Percentiles rank a stretch among this genome's conserved stretches.
These are phyloP conservation scores for Heterotilapia buettikoferi DNA, from an alignment of 2,113 vertebrate species.

Conservation along the genomic window DNA sequence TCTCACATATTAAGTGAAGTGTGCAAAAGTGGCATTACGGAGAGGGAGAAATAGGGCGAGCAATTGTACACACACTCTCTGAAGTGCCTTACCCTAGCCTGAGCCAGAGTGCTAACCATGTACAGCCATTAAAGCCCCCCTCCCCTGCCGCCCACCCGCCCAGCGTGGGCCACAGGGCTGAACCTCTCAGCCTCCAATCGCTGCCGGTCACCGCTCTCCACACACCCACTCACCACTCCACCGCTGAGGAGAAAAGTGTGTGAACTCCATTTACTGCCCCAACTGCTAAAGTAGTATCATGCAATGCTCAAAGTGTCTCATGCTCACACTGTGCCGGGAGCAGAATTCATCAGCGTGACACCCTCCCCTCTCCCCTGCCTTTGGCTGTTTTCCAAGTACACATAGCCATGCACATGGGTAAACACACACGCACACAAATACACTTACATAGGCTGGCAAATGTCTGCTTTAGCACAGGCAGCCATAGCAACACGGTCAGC, in stretches of 20 bases:
- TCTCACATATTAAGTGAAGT: slow-evolving; percentile 30
- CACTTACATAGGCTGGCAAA: slow-evolving; percentile 25
- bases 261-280: slow-evolving; percentile 1
- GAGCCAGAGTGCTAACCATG: background rate
- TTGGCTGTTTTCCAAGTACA: background rate
- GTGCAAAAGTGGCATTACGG: slow-evolving; percentile 2
- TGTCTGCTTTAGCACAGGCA: slow-evolving; percentile 42
- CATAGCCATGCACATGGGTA: background rate
- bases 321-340: background rate
- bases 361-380: background rate
- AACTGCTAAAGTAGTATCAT: background rate
- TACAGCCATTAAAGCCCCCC: background rate
- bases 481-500: slow-evolving; percentile 52
- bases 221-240: slow-evolving; percentile 41
- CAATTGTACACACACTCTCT: background rate
- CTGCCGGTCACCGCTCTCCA: background rate
- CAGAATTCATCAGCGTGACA: background rate
- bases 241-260: background rate
- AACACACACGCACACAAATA: background rate
- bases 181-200: slow-evolving; percentile 15
- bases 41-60: background rate
- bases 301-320: background rate
- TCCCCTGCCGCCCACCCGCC: background rate
- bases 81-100: slow-evolving; percentile 23
- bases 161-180: slow-evolving; percentile 20